phyloP scores from a whole-genome alignment of 2,113 vertebrate species.

The Pica pica region DNA sequence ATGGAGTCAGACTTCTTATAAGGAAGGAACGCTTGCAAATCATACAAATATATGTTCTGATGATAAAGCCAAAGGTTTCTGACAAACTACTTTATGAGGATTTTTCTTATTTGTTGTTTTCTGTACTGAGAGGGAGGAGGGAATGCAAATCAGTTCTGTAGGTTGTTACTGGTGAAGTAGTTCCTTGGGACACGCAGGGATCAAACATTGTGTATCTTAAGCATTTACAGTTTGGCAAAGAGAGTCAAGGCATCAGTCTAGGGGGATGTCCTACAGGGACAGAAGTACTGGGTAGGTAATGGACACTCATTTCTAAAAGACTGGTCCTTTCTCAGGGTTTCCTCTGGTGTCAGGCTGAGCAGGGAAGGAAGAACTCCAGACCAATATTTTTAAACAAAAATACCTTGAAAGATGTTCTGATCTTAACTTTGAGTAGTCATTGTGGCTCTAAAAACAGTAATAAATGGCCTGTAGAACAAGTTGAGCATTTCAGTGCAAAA shows the following conservation, averaged over 20 bases:
- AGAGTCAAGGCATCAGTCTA: background rate
- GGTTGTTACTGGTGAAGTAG: background rate
- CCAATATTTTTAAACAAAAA: background rate
- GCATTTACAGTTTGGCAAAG: conserved; percentile 14
- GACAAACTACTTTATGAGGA: background rate
- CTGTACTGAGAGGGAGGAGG: background rate
- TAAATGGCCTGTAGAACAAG: background rate
- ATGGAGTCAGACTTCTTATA: conserved; percentile 69
- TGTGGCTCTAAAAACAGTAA: background rate
- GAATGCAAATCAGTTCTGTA: background rate
- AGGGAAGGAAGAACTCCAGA: background rate
- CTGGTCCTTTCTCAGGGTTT: background rate
- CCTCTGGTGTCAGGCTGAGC: background rate
- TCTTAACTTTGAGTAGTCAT: background rate
- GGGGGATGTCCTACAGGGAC: background rate
- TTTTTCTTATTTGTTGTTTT: conserved; percentile 23
- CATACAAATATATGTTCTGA: conserved; percentile 65
- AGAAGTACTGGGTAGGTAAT: background rate
- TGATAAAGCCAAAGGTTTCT: conserved; percentile 61
- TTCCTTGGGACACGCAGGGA: background rate
- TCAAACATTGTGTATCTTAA: background rate
- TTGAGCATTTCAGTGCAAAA: background rate
- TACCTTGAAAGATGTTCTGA: background rate
- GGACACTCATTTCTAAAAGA: background rate
- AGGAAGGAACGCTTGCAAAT: conserved; percentile 56